Evolutionary conservation across 2,113 vertebrate species (phyloP).

Genomic region (Sapajus apella): DNA sequence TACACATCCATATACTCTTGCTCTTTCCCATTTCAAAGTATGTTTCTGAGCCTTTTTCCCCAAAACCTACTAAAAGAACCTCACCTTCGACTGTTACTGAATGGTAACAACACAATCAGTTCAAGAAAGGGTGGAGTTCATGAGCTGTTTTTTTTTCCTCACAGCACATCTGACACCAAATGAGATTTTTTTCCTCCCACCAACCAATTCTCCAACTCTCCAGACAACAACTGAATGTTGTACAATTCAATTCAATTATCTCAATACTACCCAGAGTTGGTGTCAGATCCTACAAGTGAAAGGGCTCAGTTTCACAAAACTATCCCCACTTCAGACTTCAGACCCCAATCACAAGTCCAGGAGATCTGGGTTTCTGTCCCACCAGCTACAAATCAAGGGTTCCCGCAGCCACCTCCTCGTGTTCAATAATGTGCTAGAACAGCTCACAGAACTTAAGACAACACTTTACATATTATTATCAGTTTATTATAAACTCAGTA

Average conservation of each 20-base stretch:
- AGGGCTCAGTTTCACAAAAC: background rate
- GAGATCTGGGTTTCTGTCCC: background rate
- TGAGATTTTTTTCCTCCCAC: background rate
- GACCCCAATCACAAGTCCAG: background rate
- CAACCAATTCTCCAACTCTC: background rate
- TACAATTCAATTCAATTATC: background rate
- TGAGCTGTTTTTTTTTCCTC: background rate
- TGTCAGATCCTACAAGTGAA: background rate
- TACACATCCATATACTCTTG: background rate
- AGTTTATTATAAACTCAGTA: background rate
- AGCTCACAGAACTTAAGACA: background rate
- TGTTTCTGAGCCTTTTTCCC: background rate
- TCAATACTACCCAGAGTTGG: background rate
- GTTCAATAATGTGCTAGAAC: background rate
- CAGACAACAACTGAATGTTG: background rate
- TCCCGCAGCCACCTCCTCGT: background rate
- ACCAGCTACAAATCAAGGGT: background rate
- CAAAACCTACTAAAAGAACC: background rate
- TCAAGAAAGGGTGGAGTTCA: background rate
- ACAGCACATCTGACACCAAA: background rate
- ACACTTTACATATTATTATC: background rate
- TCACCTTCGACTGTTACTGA: background rate
- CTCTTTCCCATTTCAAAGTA: background rate
- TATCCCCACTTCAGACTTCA: background rate
- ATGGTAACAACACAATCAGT: background rate